Percentiles rank a stretch among this genome's conserved stretches.
phyloP scores from a whole-genome alignment of 2,797 vertebrate species.

The Rallus crepitans region DNA sequence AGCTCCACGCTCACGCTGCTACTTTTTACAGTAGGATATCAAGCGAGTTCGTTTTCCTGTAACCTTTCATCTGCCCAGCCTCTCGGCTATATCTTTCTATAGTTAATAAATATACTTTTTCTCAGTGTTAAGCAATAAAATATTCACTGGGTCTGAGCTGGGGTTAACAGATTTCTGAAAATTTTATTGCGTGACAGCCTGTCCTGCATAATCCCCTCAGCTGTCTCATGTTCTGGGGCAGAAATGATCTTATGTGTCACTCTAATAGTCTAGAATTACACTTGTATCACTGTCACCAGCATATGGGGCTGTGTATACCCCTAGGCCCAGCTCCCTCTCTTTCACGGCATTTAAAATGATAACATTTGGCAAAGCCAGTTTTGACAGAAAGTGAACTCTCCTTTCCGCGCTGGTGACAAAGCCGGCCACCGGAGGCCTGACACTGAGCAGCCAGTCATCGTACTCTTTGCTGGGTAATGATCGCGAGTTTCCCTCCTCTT shows the following conservation, averaged over 20 bases:
- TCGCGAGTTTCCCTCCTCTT: conserved; percentile 81
- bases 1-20: neutral
- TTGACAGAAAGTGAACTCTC: conserved; percentile 89
- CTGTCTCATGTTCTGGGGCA: conserved; percentile 88
- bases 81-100: conserved; percentile 85
- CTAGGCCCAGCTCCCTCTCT: conserved; percentile 92
- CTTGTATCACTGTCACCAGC: conserved; percentile 95
- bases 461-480: conserved; percentile 89
- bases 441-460: conserved; percentile 86
- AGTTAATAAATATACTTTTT: conserved; percentile 89
- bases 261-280: conserved; percentile 97
- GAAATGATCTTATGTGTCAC: conserved; percentile 91
- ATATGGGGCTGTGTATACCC: conserved; percentile 96
- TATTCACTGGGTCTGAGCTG: conserved; percentile 91
- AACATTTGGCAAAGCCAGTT: conserved; percentile 93
- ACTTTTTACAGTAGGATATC: conserved; percentile 37
- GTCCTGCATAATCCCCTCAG: conserved; percentile 89
- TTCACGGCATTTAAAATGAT: conserved; percentile 95
- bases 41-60: conserved; percentile 25
- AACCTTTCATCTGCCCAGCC: conserved; percentile 71
- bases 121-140: conserved; percentile 87
- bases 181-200: conserved; percentile 93
- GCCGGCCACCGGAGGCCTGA: conserved; percentile 88
- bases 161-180: conserved; percentile 96
- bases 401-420: conserved; percentile 84